Evolutionary conservation across 2,888 invertebrate genomes (phyloP).

Genomic region (Torymus texanus): DNA sequence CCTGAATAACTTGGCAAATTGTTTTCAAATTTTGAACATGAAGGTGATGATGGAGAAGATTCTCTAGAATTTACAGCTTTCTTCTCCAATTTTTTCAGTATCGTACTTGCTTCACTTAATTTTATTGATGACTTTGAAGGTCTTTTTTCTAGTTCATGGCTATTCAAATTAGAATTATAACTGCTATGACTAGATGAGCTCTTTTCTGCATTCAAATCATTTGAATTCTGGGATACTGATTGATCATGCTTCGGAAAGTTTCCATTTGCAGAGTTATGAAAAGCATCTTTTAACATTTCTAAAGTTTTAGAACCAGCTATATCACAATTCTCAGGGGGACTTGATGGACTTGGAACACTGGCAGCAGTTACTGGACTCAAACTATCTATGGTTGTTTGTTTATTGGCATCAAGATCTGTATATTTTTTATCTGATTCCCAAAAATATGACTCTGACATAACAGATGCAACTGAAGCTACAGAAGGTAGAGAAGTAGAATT

Average conservation of each 20-base stretch:
- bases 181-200: slow-evolving; percentile 46
- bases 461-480: slow-evolving; percentile 65
- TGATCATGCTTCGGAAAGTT: slow-evolving; percentile 47
- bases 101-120: background rate
- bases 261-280: slow-evolving; percentile 12
- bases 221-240: slow-evolving; percentile 20
- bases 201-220: slow-evolving; percentile 39
- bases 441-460: slow-evolving; percentile 68
- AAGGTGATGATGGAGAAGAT: slow-evolving; percentile 20
- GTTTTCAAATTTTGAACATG: slow-evolving; percentile 23
- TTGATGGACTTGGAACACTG: slow-evolving; percentile 73
- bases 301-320: slow-evolving; percentile 71
- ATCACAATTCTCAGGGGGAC: slow-evolving; percentile 70
- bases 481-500: slow-evolving; percentile 67
- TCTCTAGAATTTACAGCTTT: background rate
- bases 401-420: slow-evolving; percentile 65
- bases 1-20: slow-evolving; percentile 32
- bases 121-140: background rate
- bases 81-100: slow-evolving; percentile 23
- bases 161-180: slow-evolving; percentile 41
- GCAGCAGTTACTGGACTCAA: slow-evolving; percentile 71
- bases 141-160: slow-evolving; percentile 38
- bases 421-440: slow-evolving; percentile 72
- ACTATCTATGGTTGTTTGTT: slow-evolving; percentile 65
- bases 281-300: slow-evolving; percentile 70